Percentiles rank a stretch among this genome's conserved stretches.
phyloP scores from a whole-genome alignment of 2,113 vertebrate species.

The Hydrochoerus hydrochaeris region DNA sequence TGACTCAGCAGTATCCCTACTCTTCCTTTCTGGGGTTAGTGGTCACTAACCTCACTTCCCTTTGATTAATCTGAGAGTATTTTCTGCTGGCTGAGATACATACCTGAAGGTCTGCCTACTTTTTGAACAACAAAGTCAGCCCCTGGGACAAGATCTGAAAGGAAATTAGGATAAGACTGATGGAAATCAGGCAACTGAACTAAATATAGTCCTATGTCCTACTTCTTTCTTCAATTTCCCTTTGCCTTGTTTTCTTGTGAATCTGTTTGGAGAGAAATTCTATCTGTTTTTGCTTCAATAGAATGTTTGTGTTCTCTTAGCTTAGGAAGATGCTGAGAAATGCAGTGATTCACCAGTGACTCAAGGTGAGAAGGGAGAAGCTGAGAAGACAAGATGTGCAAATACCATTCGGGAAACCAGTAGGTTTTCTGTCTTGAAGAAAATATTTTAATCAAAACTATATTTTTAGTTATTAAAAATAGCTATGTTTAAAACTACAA shows the following conservation, averaged over 20 bases:
- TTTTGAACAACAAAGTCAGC: slow-evolving; percentile 54
- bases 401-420: not conserved
- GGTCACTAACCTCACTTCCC: not conserved
- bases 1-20: not conserved
- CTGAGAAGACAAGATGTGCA: not conserved
- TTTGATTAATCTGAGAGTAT: not conserved
- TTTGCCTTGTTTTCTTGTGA: slow-evolving; percentile 63
- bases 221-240: slow-evolving; percentile 18
- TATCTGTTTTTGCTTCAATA: slow-evolving; percentile 17
- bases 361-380: not conserved
- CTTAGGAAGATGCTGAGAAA: slow-evolving; percentile 23
- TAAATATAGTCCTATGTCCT: slow-evolving; percentile 24
- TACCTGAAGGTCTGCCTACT: not conserved
- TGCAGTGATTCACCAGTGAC: slow-evolving; percentile 22
- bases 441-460: not conserved
- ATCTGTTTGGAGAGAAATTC: slow-evolving; percentile 56
- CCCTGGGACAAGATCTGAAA: slow-evolving; percentile 53
- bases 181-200: slow-evolving; percentile 48
- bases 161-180: slow-evolving; percentile 53
- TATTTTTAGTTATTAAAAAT: slow-evolving; percentile 52
- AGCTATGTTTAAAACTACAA: slow-evolving; percentile 3
- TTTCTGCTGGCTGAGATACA: not conserved
- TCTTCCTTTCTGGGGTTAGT: not conserved
- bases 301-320: slow-evolving; percentile 52
- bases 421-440: slow-evolving; percentile 17